Evolutionary conservation across 2,888 invertebrate genomes (phyloP), one percentile per base, ranked within the genome.

Genomic region (Axea sp.): DNA sequence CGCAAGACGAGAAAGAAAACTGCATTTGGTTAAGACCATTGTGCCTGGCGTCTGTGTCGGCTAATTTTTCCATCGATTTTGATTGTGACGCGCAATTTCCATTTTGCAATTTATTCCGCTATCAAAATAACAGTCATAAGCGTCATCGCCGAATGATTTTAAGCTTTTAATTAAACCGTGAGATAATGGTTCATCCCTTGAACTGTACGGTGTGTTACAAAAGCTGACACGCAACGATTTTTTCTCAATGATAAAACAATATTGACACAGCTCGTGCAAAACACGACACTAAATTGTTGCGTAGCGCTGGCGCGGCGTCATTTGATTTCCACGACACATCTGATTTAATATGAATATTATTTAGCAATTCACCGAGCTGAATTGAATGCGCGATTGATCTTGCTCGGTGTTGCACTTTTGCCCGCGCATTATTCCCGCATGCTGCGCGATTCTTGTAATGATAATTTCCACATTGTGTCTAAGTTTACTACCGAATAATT

Each of bases 11-110:
- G 30, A 15, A 67, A 19, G 59, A 59, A 68, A 59, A 68, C 35
- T 57, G 49, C 26, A 41, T 59, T 47, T 33, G 49, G 51, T 62
- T 33, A 31, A 47, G 57, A 57, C 12, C 31, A 19, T 33, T 65
- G 33, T 22, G 15, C 33, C 47, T n/a, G 33, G 39, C 31, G 24
- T 17, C 47, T 55, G 31, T 41, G 24, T 33, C 26, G 22, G 33
- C 33, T 68, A 49, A 68, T 67, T 55, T 47, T 30, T 30, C 14
- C 26, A 39, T 57, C 49, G 39, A 39, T 6, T 15, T 6, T 55
- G 30, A 26, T 57, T 14, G 15, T 26, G 14, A 15, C 24, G 17
- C 24, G 14, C 41, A 24, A 49, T 67, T 39, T 57, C 24, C 11
- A 47, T 39, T 49, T 39, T 33, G 12, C 22, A 39, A 55, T 47